phyloP scores from a whole-genome alignment of 2,113 vertebrate species.

The Riparia riparia region DNA sequence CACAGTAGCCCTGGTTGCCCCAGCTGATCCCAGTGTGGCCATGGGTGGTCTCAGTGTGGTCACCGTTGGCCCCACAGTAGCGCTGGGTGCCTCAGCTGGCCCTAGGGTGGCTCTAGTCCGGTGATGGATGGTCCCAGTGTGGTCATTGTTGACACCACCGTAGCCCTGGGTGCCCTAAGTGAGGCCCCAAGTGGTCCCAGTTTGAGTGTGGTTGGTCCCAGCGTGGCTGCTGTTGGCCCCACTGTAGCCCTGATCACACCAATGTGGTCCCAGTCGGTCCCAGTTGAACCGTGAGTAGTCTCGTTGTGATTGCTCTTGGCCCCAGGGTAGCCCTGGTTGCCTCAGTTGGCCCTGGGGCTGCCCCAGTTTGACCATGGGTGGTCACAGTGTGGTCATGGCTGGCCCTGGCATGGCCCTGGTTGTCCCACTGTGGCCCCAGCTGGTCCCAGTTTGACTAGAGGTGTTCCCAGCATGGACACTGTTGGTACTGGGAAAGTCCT shows the following conservation, averaged over 20 bases:
- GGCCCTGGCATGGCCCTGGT: neutral
- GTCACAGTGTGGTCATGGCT: neutral
- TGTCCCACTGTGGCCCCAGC: neutral
- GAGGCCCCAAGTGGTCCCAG: neutral
- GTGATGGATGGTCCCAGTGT: neutral
- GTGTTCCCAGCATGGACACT: neutral
- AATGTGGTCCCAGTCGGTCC: neutral
- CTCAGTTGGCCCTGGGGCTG: neutral
- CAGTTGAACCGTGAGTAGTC: neutral
- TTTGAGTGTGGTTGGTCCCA: neutral
- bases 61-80: neutral
- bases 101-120: neutral
- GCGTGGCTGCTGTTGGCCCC: rapidly evolving
- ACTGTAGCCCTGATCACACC: neutral
- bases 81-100: too few species aligned
- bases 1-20: neutral
- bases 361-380: neutral
- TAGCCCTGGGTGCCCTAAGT: neutral
- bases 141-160: neutral
- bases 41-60: neutral
- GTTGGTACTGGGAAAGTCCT: too few species aligned
- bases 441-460: neutral
- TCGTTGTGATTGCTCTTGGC: neutral
- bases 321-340: too few species aligned
- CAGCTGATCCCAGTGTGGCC: too few species aligned